phyloP scores from a whole-genome alignment of 1,140 invertebrate genomes.

The Rhagoletis pomonella region DNA sequence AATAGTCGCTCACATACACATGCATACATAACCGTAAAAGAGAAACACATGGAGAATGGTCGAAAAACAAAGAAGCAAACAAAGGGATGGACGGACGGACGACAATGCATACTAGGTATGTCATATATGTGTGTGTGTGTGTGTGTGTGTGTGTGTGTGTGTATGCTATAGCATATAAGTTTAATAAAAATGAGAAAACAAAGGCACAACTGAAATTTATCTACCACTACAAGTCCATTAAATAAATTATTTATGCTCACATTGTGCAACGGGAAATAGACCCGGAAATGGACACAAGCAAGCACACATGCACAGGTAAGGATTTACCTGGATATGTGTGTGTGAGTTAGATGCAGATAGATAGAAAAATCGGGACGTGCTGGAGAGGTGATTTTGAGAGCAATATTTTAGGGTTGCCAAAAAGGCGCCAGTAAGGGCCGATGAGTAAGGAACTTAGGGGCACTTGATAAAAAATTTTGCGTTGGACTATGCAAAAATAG shows the following conservation, averaged over 20 bases:
- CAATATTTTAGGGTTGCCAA: neutral
- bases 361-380: neutral
- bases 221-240: conserved; percentile 66
- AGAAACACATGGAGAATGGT: neutral
- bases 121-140: too few species aligned
- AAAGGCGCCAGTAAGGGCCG: neutral
- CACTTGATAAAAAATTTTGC: too few species aligned
- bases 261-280: conserved; percentile 54
- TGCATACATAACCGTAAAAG: neutral
- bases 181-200: conserved; percentile 19
- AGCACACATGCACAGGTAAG: conserved; percentile 1
- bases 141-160: neutral
- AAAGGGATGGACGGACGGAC: neutral
- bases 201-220: conserved; percentile 57
- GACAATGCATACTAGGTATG: neutral
- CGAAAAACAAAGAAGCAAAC: conserved; percentile 1
- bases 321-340: neutral
- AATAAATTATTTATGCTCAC: conserved; percentile 74
- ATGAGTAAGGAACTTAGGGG: too few species aligned
- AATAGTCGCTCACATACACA: neutral
- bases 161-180: neutral
- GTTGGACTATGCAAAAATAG: too few species aligned
- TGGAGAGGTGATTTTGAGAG: neutral
- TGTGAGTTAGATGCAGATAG: neutral
- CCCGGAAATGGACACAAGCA: conserved; percentile 37